These are phyloP conservation scores for Centropyge bicolor DNA, from an alignment of 2,797 vertebrate species.

Conservation along the genomic window DNA sequence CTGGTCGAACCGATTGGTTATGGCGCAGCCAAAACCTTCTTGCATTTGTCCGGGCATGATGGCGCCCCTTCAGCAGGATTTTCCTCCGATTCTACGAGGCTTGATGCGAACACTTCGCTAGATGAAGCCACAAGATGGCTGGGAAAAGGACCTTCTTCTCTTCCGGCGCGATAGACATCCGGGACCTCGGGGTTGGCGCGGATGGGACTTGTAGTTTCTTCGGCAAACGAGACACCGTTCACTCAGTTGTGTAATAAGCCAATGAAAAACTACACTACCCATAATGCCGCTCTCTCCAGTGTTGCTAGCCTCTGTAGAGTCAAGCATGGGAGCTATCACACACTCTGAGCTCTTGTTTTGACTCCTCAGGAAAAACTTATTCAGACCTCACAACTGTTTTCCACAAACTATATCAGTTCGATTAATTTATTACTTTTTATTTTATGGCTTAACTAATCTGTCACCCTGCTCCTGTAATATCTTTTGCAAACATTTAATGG, in stretches of 20 bases:
- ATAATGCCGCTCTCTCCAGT: slow-evolving; percentile 31
- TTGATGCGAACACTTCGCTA: slow-evolving; percentile 93
- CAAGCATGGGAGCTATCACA: slow-evolving; percentile 47
- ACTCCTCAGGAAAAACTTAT: slow-evolving; percentile 4
- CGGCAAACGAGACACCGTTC: not conserved
- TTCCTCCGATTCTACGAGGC: slow-evolving; percentile 97
- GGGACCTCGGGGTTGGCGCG: slow-evolving; percentile 83
- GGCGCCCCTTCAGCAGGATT: slow-evolving; percentile 97
- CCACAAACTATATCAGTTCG: not conserved
- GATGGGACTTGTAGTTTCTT: slow-evolving; percentile 87
- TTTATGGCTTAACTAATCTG: not conserved
- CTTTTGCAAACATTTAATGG: not conserved
- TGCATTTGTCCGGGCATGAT: slow-evolving; percentile 99
- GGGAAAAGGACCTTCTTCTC: slow-evolving; percentile 95
- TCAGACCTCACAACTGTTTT: not conserved
- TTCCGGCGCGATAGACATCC: slow-evolving; percentile 96
- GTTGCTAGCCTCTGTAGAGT: slow-evolving; percentile 18
- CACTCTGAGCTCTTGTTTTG: slow-evolving; percentile 48
- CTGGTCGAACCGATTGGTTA: slow-evolving; percentile 98
- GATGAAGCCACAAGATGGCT: slow-evolving; percentile 98
- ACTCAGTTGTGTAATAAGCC: accelerated
- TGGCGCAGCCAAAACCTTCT: slow-evolving; percentile 98
- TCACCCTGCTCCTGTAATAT: accelerated
- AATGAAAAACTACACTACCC: slow-evolving; percentile 64
- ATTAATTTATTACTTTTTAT: too few species aligned